Percentiles rank a stretch among this genome's conserved stretches.
Evolutionary conservation across 2,797 vertebrate genomes (phyloP).

Genomic region (Galago senegalensis): DNA sequence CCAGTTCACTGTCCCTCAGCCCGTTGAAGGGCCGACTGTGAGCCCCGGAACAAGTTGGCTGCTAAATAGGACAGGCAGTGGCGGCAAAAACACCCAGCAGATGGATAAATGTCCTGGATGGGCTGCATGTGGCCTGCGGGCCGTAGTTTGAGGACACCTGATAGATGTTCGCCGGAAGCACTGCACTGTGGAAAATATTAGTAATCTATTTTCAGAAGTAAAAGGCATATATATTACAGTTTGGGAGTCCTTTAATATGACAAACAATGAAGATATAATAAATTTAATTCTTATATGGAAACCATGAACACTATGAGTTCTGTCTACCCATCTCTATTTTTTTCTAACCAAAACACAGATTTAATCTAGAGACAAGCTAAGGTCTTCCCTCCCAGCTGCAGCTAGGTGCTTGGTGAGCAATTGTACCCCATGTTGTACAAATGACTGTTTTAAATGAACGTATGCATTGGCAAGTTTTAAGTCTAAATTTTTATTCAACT

Average conservation of each 20-base stretch:
- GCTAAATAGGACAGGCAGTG: too few species aligned
- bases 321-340: background rate
- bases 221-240: background rate
- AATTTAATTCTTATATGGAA: background rate
- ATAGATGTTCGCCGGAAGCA: background rate
- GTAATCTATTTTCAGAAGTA: background rate
- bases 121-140: too few species aligned
- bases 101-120: too few species aligned
- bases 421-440: background rate
- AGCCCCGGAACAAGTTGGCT: too few species aligned
- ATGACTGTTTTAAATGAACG: background rate
- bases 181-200: slow-evolving; percentile 50
- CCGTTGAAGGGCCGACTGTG: too few species aligned
- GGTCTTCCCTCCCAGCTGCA: background rate
- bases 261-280: slow-evolving; percentile 39
- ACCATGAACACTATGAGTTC: background rate
- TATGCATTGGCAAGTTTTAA: background rate
- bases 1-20: too few species aligned
- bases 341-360: background rate
- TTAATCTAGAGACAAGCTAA: background rate
- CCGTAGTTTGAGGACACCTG: too few species aligned
- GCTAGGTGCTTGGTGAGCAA: background rate
- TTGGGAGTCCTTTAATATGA: background rate
- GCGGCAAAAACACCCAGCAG: too few species aligned
- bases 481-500: background rate